phyloP scores from a whole-genome alignment of 2,113 vertebrate species.

The Tychaedon coryphoeus region DNA sequence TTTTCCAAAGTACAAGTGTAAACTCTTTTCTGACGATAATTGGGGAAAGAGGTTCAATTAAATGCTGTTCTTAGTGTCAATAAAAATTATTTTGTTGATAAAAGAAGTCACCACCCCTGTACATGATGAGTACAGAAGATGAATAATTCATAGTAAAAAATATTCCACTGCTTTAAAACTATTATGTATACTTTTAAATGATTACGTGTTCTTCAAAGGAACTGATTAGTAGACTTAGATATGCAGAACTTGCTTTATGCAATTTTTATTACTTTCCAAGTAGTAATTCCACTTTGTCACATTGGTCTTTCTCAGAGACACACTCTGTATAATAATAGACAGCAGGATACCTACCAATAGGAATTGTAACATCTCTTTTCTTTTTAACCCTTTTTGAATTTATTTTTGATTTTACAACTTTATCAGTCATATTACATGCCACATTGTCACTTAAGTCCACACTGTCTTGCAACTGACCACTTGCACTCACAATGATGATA shows the following conservation, averaged over 20 bases:
- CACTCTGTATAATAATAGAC: background rate
- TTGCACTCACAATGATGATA: background rate
- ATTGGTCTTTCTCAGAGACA: background rate
- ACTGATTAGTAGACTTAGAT: slow-evolving; percentile 4
- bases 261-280: background rate
- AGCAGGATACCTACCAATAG: background rate
- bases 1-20: slow-evolving; percentile 43
- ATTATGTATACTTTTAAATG: slow-evolving; percentile 23
- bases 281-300: slow-evolving; percentile 8
- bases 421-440: background rate
- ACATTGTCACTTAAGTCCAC: background rate
- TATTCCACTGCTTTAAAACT: slow-evolving; percentile 28
- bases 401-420: background rate
- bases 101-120: slow-evolving; percentile 44
- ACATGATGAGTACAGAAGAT: background rate
- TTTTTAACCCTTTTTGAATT: background rate
- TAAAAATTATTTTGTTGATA: slow-evolving; percentile 53
- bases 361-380: background rate
- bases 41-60: slow-evolving; percentile 57
- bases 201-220: slow-evolving; percentile 1
- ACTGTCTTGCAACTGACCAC: background rate
- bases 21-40: slow-evolving; percentile 61
- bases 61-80: slow-evolving; percentile 41
- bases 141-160: slow-evolving; percentile 66
- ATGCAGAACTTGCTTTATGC: background rate